Percentiles rank a stretch among this genome's conserved stretches.
These are phyloP conservation scores for Ptilonorhynchus violaceus DNA, from an alignment of 2,113 vertebrate species.

Conservation along the genomic window DNA sequence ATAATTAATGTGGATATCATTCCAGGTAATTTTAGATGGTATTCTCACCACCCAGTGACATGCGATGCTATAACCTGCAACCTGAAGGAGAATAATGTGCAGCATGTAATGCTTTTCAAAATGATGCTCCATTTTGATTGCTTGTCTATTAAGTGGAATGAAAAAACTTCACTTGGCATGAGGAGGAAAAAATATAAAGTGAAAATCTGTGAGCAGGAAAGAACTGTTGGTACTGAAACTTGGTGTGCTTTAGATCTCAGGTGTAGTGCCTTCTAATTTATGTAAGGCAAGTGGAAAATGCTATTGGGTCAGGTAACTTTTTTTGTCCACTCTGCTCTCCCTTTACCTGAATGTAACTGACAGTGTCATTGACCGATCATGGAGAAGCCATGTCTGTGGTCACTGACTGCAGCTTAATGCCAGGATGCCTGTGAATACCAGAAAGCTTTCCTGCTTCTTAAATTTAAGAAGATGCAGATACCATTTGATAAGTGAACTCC, in stretches of 20 bases:
- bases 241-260: not conserved
- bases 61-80: not conserved
- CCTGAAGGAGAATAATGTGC: not conserved
- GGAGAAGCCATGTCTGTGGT: not conserved
- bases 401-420: not conserved
- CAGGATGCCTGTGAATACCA: not conserved
- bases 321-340: not conserved
- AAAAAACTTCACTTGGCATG: not conserved
- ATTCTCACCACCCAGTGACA: not conserved
- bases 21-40: not conserved
- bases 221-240: not conserved
- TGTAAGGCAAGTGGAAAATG: not conserved
- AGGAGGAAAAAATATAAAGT: not conserved
- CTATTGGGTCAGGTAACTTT: not conserved
- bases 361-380: not conserved
- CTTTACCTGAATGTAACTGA: not conserved
- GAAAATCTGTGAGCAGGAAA: not conserved
- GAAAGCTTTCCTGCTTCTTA: not conserved
- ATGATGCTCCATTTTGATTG: not conserved
- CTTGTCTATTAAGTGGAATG: not conserved
- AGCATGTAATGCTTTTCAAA: not conserved
- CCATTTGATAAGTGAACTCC: not conserved
- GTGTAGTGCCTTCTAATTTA: not conserved
- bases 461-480: not conserved
- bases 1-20: slow-evolving; percentile 20